Evolutionary conservation across 2,113 vertebrate genomes (phyloP), one percentile per base, ranked within the genome.

Genomic region (Corapipo altera): DNA sequence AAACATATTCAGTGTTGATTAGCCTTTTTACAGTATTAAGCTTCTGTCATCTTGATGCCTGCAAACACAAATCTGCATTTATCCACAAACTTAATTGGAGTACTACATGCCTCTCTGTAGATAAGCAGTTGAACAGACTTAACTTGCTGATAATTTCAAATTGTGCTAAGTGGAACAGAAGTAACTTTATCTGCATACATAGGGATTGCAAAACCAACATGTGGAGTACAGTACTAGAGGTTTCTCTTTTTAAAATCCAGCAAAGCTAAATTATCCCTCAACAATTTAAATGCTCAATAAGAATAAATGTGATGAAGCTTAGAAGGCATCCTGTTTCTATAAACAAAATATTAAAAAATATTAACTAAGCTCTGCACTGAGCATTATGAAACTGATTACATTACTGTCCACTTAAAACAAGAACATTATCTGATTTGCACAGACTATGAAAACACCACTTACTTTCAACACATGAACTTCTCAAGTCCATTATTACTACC

Each of bases 1-100:
- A 97, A 96, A 96, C 93, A 97, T 97, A 98, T 97, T 97, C 97
- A 96, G 95, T 88, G 97, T 97, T 97, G 97, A 98, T 97, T 97
- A 96, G 97, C 81, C 97, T 95, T 97, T 98, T 97, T 97, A 96
- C 93, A 97, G 86, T 88, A 97, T 95, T 97, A 96, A 94, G 95
- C 95, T 97, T 96, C 97, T 97, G 96, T 97, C 96, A 97, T 95
- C 88, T 97, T 96, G 90, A 97, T 55, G 49, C 86, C 92, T 94
- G 82, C 95, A 97, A 97, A 97, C 78, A 96, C 88, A 96, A 97
- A 96, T 97, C 95, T 95, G 93, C 94, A 93, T 97, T 97, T 98
- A 97, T 94, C 96, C 90, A 85, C 93, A 97, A 95, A 97, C 88
- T 96, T 97, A 97, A 98, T 96, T 98, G 93, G 95, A 96, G 92